These are phyloP conservation scores for Oceanites oceanicus DNA, from an alignment of 2,113 vertebrate genomes.

Conservation along the genomic window DNA sequence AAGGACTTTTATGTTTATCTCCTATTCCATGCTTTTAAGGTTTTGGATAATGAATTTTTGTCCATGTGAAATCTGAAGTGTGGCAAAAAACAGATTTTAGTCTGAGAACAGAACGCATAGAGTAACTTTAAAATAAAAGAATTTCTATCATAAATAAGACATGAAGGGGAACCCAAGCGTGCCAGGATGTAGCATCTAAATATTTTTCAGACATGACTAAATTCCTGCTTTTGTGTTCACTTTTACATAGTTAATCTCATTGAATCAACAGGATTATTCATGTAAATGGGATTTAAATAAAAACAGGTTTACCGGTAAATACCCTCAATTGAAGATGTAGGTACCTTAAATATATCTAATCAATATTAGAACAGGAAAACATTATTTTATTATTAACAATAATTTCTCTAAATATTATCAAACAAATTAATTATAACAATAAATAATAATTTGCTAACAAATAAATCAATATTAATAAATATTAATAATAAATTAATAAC, in stretches of 20 bases:
- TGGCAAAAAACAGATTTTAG: background rate
- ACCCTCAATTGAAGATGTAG: background rate
- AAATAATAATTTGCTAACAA: background rate
- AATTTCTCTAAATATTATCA: background rate
- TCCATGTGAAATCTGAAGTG: background rate
- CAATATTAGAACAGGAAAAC: background rate
- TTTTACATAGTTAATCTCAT: background rate
- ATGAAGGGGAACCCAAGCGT: background rate
- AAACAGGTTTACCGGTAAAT: constrained; percentile 5
- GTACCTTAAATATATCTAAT: background rate
- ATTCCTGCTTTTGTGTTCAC: background rate
- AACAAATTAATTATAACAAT: background rate
- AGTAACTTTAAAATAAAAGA: background rate
- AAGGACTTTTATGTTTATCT: background rate
- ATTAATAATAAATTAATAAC: background rate
- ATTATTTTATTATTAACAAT: background rate
- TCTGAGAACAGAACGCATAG: background rate
- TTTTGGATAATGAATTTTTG: background rate
- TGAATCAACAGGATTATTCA: constrained; percentile 17
- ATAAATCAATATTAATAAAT: background rate
- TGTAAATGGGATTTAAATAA: constrained; percentile 13
- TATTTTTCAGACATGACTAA: constrained; percentile 2
- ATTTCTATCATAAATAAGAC: background rate
- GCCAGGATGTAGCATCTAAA: background rate
- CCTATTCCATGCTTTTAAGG: background rate